These are phyloP conservation scores for Trichopoda pennipes DNA, from an alignment of 2,888 invertebrate species.

Conservation along the genomic window DNA sequence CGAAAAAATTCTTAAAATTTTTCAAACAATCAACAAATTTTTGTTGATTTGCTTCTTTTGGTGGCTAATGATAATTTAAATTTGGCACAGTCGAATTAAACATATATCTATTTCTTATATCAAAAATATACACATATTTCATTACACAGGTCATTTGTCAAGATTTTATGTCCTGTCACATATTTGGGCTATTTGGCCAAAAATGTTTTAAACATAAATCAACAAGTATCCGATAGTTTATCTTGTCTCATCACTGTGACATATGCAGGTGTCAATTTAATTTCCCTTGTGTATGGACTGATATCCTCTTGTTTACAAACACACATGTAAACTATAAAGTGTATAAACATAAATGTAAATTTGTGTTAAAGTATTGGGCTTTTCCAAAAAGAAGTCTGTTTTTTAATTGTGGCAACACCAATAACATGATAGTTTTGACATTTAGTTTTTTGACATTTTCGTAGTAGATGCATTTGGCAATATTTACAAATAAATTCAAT, in stretches of 20 bases:
- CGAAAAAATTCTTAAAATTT: too few species aligned
- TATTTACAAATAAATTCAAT: too few species aligned
- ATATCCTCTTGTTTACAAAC: background rate
- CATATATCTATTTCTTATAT: background rate
- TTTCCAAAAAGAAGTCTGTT: too few species aligned
- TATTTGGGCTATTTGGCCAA: slow-evolving; percentile 1
- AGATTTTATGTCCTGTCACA: background rate
- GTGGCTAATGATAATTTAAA: too few species aligned
- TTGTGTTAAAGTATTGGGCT: background rate
- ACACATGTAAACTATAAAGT: background rate
- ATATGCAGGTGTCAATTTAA: slow-evolving; percentile 13
- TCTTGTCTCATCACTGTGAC: slow-evolving; percentile 17
- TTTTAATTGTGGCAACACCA: too few species aligned
- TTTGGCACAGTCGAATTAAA: background rate
- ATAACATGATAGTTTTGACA: too few species aligned
- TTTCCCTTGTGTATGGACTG: background rate
- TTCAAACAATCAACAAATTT: too few species aligned
- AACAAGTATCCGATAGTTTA: slow-evolving; percentile 9
- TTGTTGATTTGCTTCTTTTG: too few species aligned
- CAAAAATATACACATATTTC: background rate
- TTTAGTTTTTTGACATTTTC: too few species aligned
- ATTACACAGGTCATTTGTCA: background rate
- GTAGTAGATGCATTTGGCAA: too few species aligned
- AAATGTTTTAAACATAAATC: background rate
- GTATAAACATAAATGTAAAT: background rate